phyloP scores from a whole-genome alignment of 2,888 invertebrate species.

The Lordiphosa fenestrarum region DNA sequence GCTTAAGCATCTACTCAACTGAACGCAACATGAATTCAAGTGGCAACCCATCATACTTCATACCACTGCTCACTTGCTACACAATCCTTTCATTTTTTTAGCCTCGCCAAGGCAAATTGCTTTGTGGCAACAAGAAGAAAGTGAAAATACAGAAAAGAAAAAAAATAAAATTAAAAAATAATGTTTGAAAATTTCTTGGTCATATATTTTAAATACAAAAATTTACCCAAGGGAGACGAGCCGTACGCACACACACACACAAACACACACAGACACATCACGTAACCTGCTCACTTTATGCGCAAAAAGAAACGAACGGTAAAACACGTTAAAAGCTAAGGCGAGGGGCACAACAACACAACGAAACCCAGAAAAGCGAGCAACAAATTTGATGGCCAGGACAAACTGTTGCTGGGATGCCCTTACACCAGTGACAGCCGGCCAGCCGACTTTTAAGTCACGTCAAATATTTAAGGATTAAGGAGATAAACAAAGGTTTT shows the following conservation, averaged over 20 bases:
- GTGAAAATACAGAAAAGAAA: constrained; percentile 5
- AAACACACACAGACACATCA: constrained; percentile 13
- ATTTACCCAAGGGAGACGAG: constrained; percentile 63
- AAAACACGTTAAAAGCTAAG: constrained; percentile 73
- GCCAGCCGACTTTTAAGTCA: too few species aligned
- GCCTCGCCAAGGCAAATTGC: constrained; percentile 32
- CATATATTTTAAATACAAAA: constrained; percentile 70
- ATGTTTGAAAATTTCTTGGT: constrained; percentile 65
- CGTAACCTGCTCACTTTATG: constrained; percentile 61
- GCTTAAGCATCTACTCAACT: constrained; percentile 1
- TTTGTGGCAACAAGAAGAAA: constrained; percentile 29
- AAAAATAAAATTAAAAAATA: constrained; percentile 63
- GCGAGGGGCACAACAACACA: constrained; percentile 38
- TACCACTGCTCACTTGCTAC: constrained; percentile 10
- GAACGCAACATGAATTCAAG: constrained; percentile 37
- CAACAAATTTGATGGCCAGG: background rate
- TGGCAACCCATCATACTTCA: constrained; percentile 8
- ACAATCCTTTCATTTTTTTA: constrained; percentile 24
- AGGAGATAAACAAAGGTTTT: background rate
- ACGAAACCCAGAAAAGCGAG: constrained; percentile 11
- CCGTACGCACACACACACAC: constrained; percentile 23
- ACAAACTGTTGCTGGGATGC: constrained; percentile 7
- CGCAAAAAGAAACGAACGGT: constrained; percentile 67
- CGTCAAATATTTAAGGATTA: background rate
- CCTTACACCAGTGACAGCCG: too few species aligned